Base-by-base conservation (phyloP, 2,888 invertebrate species). In the Oscheius sp. region DNA sequence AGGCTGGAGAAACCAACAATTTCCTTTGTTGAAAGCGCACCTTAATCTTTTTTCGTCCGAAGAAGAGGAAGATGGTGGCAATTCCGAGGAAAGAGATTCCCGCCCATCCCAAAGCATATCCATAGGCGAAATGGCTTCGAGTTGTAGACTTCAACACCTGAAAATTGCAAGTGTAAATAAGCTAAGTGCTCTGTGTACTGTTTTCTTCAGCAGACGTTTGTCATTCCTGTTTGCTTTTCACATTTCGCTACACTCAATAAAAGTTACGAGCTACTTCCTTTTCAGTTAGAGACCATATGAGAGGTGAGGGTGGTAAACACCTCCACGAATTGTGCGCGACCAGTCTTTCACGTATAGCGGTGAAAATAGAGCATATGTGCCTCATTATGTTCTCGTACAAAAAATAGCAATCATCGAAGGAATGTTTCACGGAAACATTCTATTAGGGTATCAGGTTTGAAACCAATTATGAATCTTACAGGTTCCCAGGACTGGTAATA, bases 61-160 rank as follows among this genome's bases (percentile, higher is more conserved):
- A 75, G 76, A 87, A 79, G 79, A 89, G 83, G 78, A 80, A 83
- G 47, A 84, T 63, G 35, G 87, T 84, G 29, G 85, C 80, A 37
- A 96, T 92, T 89, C 96, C 93, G 89, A 95, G 93, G 92, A 95
- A 94, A 88, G 94, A 95, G 90, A 96, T 95, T 91, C 96, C 96
- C 91, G 95, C 94, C 96, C 96, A 96, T 91, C 96, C 95, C 90
- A 95, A 93, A 92, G 95, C 94, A 92, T 96, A 96, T 89, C 96
- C 96, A 96, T 96, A 96, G 91, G 95, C 96, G 92, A 96, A 96
- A 92, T 84, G 86, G 62, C 81, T 63, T 2, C 76, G 81, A n/a
- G 89, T 87, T 21, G 82, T 78, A 47, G 74, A 63, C 76, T 83
- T 86, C 53, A 89, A 78, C 13, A 85, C 73, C 88, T 88, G 79